Conservation (phyloP, 2,888 invertebrate genomes). For the Lamellibrachia satsuma region DNA sequence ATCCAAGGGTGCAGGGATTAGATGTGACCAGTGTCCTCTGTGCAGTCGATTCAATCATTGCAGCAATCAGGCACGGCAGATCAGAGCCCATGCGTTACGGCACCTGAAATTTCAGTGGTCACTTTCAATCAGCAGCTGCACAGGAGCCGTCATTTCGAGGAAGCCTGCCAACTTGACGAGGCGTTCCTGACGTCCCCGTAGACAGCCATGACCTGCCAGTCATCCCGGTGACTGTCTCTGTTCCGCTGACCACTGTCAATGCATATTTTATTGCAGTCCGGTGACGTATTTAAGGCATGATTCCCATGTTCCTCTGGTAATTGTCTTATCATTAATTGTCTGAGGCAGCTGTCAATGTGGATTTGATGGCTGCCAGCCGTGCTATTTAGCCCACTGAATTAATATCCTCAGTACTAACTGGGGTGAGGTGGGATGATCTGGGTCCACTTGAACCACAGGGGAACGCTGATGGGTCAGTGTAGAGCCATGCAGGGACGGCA, state of each 20-base stretch:
- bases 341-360: background rate
- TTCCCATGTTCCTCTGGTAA: slow-evolving; percentile 4
- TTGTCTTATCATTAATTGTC: slow-evolving; percentile 3
- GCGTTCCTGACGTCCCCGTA: background rate
- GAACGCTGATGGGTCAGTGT: background rate
- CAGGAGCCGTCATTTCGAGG: background rate
- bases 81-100: background rate
- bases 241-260: background rate
- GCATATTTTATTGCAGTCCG: background rate
- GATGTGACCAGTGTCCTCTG: background rate
- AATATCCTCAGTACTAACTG: background rate
- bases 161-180: background rate
- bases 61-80: background rate
- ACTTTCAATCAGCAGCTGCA: background rate
- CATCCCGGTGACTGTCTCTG: background rate
- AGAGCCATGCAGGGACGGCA: background rate
- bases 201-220: background rate
- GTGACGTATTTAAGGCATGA: background rate
- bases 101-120: slow-evolving; percentile 12
- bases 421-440: background rate
- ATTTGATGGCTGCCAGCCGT: slow-evolving; percentile 3
- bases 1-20: background rate
- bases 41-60: slow-evolving; percentile 17
- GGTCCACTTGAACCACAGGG: background rate
- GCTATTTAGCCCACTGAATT: background rate